A percentile compares a stretch with the other conserved stretches of the same genome.
Evolutionary conservation across 37 sponge, comb jelly and placozoan genomes (phyloP).

Genomic region (Cliona cf. orientalis): DNA sequence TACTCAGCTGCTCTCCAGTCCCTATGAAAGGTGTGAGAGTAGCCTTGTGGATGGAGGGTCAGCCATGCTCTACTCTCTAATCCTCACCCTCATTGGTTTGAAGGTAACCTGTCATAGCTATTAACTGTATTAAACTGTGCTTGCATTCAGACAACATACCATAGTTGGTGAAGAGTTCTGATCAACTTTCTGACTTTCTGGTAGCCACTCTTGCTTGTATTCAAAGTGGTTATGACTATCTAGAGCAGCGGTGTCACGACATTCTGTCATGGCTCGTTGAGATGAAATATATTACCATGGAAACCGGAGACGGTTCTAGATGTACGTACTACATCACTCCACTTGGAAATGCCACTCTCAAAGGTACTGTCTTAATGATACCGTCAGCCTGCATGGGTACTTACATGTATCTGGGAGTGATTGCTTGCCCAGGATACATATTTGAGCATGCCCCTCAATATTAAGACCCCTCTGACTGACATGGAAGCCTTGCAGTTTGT

Average conservation of each 20-base stretch:
- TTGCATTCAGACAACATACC: background rate
- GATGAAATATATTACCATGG: slow-evolving; percentile 34
- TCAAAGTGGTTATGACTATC: slow-evolving; percentile 44
- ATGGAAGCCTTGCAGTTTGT: no score
- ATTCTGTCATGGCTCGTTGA: slow-evolving; percentile 14
- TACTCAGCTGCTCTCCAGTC: slow-evolving; percentile 53
- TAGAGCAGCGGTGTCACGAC: slow-evolving; percentile 8
- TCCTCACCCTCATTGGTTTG: slow-evolving; percentile 64
- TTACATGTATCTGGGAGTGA: no score
- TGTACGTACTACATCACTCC: slow-evolving; percentile 42
- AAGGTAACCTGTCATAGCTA: slow-evolving; percentile 38
- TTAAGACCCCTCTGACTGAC: no score
- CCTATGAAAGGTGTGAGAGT: slow-evolving; percentile 73
- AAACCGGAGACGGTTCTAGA: background rate
- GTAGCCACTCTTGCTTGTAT: slow-evolving; percentile 50
- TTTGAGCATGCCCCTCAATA: no score
- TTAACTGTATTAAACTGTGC: background rate
- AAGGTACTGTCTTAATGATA: no score
- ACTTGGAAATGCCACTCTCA: slow-evolving; percentile 78
- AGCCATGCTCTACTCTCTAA: slow-evolving; percentile 44
- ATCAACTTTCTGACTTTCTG: slow-evolving; percentile 60
- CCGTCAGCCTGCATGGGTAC: no score
- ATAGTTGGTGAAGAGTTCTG: slow-evolving; percentile 49
- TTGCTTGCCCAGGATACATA: no score
- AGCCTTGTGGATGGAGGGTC: slow-evolving; percentile 39